Evolutionary conservation across 2,113 vertebrate genomes (phyloP).

Genomic region (Onychorhynchus coronatus): DNA sequence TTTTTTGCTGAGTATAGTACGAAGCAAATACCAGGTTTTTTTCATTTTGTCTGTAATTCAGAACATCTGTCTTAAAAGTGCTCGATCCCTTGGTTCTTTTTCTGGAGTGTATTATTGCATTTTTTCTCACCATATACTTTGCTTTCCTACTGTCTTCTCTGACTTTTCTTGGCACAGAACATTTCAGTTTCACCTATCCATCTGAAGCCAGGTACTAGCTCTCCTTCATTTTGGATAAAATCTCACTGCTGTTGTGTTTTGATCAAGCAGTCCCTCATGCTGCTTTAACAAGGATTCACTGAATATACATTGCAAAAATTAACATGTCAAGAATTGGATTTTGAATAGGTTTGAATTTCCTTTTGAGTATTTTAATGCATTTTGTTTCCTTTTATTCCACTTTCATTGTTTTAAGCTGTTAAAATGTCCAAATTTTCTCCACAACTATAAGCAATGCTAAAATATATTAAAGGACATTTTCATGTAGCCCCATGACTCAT

Average conservation of each 20-base stretch:
- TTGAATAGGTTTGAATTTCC: neutral
- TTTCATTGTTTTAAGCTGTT: neutral
- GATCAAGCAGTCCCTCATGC: neutral
- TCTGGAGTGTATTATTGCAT: neutral
- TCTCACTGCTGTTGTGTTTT: neutral
- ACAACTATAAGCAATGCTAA: neutral
- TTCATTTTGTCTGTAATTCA: neutral
- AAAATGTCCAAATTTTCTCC: neutral
- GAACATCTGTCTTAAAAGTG: neutral
- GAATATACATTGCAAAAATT: neutral
- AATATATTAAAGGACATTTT: neutral
- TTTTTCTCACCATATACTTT: neutral
- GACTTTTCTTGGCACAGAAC: neutral
- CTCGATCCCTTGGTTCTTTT: neutral
- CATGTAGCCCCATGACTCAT: neutral
- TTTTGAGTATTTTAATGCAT: neutral
- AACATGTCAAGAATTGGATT: neutral
- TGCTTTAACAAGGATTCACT: neutral
- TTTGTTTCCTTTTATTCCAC: neutral
- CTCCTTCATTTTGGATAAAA: neutral
- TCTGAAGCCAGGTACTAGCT: neutral
- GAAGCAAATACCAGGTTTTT: neutral
- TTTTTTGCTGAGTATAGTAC: neutral
- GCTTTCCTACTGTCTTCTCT: neutral
- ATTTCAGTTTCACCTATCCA: neutral